Conservation (phyloP, 1,140 invertebrate genomes). For the Lordiphosa collinella region DNA sequence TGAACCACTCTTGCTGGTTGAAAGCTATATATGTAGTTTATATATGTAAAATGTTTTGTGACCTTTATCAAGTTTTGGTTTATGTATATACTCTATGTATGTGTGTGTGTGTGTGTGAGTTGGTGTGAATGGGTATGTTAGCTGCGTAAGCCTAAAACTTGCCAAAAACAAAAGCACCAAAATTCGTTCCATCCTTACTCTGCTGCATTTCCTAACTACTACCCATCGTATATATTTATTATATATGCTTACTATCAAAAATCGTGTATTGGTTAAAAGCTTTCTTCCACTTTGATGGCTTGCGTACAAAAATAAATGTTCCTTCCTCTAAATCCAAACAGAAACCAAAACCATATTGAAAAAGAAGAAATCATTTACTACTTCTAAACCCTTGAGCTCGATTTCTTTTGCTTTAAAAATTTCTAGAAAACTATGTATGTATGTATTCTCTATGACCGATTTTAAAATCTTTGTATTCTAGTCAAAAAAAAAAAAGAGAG, state of each 20-base stretch:
- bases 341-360: too few species aligned
- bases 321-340: neutral
- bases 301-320: conserved; percentile 61
- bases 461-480: neutral
- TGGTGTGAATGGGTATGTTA: conserved; percentile 5
- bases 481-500: conserved; percentile 8
- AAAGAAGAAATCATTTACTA: conserved; percentile 8
- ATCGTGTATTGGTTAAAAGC: too few species aligned
- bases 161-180: conserved; percentile 33
- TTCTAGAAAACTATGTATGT: conserved; percentile 66
- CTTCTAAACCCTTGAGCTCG: conserved; percentile 21
- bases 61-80: conserved; percentile 27
- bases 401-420: conserved; percentile 41
- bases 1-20: neutral
- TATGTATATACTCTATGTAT: conserved; percentile 11
- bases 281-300: neutral
- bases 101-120: neutral
- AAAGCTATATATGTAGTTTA: conserved; percentile 14
- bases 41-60: conserved; percentile 18
- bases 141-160: neutral
- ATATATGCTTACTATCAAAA: neutral
- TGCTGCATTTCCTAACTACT: too few species aligned
- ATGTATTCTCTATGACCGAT: neutral
- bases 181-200: conserved; percentile 9
- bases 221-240: neutral